phyloP scores from a whole-genome alignment of 2,113 vertebrate species.

The Catharus bicknelli region DNA sequence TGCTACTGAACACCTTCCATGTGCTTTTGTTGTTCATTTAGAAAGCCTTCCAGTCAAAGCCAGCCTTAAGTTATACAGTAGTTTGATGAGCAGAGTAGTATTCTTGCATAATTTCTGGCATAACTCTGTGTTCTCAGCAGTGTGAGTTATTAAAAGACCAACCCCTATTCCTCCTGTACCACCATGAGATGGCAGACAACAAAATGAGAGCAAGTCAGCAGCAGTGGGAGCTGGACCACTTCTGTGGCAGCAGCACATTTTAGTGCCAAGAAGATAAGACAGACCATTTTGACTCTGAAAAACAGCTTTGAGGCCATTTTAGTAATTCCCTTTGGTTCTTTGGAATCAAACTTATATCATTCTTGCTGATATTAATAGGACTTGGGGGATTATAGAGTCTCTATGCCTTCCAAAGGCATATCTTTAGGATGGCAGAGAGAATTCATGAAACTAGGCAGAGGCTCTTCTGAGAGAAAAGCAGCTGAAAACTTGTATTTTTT shows the following conservation, averaged over 20 bases:
- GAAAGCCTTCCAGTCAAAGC: slow-evolving; percentile 28
- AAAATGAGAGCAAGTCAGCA: background rate
- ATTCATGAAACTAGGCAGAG: background rate
- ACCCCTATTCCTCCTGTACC: background rate
- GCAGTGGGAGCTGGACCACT: background rate
- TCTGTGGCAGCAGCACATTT: slow-evolving; percentile 11
- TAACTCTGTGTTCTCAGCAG: background rate
- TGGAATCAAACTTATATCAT: background rate
- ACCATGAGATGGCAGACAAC: slow-evolving; percentile 16
- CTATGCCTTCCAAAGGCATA: background rate
- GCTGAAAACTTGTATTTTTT: background rate
- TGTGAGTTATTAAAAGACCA: slow-evolving; percentile 11
- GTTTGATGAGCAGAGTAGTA: background rate
- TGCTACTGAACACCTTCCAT: background rate
- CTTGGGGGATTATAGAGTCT: background rate
- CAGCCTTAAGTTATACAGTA: background rate
- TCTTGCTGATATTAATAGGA: slow-evolving; percentile 1
- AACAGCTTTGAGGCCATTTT: background rate
- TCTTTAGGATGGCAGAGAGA: background rate
- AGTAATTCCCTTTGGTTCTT: background rate
- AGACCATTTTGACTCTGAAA: background rate
- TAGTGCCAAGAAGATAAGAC: background rate
- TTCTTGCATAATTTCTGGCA: background rate
- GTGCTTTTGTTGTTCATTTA: background rate
- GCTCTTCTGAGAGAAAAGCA: background rate